These are phyloP conservation scores for Thera britannica DNA, from an alignment of 2,888 invertebrate genomes.

Conservation along the genomic window DNA sequence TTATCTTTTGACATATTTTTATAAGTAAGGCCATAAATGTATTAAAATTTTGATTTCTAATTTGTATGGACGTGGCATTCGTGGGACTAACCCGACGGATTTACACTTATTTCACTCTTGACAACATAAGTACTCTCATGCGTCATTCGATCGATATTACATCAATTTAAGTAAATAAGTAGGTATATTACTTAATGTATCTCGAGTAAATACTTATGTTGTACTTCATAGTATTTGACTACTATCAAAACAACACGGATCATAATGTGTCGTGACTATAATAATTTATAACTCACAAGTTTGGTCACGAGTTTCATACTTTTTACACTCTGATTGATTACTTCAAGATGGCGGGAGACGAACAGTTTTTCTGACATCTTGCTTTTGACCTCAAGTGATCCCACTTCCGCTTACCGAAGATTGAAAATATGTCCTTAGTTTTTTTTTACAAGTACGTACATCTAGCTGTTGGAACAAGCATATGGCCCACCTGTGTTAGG, in stretches of 20 bases:
- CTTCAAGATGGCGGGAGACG: slow-evolving; percentile 10
- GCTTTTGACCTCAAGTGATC: background rate
- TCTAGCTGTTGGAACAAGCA: no score
- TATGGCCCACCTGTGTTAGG: no score
- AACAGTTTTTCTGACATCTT: slow-evolving; percentile 8
- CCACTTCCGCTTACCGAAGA: slow-evolving; percentile 4
- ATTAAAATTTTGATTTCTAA: no score
- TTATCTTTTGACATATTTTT: no score
- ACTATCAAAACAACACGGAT: slow-evolving; percentile 22
- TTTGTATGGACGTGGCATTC: no score
- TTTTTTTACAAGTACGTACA: no score
- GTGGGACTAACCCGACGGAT: no score
- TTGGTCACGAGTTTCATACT: slow-evolving; percentile 25
- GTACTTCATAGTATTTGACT: background rate
- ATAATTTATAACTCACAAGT: slow-evolving; percentile 24
- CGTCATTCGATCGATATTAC: background rate
- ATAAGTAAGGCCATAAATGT: no score
- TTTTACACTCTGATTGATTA: slow-evolving; percentile 35
- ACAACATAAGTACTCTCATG: no score
- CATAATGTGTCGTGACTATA: slow-evolving; percentile 33
- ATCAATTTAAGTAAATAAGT: no score
- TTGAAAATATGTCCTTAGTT: background rate
- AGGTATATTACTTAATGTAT: background rate
- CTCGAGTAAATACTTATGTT: background rate
- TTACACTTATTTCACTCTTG: no score